Conservation (phyloP, 2,797 vertebrate species). For the Sebastes dallii region DNA sequence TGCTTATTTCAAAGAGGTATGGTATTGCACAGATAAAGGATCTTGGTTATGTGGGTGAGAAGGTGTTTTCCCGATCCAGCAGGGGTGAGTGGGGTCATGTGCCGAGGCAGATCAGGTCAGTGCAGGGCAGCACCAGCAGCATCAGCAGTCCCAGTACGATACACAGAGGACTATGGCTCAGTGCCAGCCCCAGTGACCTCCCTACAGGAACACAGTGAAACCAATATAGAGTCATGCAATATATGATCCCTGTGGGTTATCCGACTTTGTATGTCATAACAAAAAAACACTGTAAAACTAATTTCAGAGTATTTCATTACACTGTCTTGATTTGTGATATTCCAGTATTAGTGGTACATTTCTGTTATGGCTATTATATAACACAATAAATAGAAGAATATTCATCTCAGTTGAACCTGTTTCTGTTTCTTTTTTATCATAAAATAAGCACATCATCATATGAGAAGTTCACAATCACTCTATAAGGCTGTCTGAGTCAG, state of each 20-base stretch:
- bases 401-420: not conserved
- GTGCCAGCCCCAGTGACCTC: conserved; percentile 67
- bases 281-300: not conserved
- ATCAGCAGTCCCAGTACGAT: conserved; percentile 75
- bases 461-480: not conserved
- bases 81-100: conserved; percentile 59
- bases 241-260: conserved; percentile 1
- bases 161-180: conserved; percentile 66
- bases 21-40: conserved; percentile 35
- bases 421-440: not conserved
- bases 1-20: conserved; percentile 22
- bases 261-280: not conserved
- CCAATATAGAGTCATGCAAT: conserved; percentile 29
- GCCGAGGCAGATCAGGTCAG: conserved; percentile 38
- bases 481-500: not conserved
- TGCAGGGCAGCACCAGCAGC: conserved; percentile 52
- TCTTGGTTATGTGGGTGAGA: conserved; percentile 10
- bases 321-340: not conserved
- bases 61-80: conserved; percentile 41
- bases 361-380: not conserved
- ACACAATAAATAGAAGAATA: not conserved
- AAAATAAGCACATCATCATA: not conserved
- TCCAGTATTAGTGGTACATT: not conserved
- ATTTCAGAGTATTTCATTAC: not conserved
- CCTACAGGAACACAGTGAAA: conserved; percentile 65